Base-by-base conservation (phyloP, 2,888 invertebrate species). In the Muschampia plurimacula region DNA sequence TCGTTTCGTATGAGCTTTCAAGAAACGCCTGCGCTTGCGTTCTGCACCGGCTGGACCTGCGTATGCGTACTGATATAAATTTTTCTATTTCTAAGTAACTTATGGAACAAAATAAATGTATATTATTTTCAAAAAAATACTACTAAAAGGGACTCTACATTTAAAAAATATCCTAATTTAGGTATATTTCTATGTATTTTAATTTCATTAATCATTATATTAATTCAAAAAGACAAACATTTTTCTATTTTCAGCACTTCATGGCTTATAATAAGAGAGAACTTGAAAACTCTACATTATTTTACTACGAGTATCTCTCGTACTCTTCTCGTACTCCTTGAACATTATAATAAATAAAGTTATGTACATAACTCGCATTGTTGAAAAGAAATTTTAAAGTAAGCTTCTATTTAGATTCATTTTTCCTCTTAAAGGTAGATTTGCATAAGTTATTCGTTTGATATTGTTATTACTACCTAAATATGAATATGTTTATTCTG, bases 1-100 rank as follows among this genome's bases (percentile, higher is more conserved):
- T 83, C 82, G 83, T 70, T 64, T 67, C 66, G 74, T 84, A 81
- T 81, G 78, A 81, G 80, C 82, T 82, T 80, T 81, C 75, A 69
- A 72, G 49, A 64, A 57, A 57, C 70, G 62, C 76, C 78, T 74
- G 77, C 78, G 79, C 78, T 74, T 76, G 80, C 78, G 78, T 77
- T 78, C 69, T 70, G 78, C 82, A 82, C 83, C 79, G 81, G 79
- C 15, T 44, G 84, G 80, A 64, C 12, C 8, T 66, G 68, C 63
- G 60, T 10, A 4, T n/a, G 36, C 44, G 62, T 67, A 67, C 49
- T 68, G 69, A 28, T 32, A 9, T 32, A 9, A 59, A 28, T 32
- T 59, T 59, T 59, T 59, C 28, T 59, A 8, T 4, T 55, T 57
- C 3, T 44, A 41, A 7, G 22, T 55, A 55, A 6, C 3, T 55